These are phyloP conservation scores for Hydrozoanthus tunicans DNA, from an alignment of 64 coral and sea anemone genomes.

Conservation along the genomic window DNA sequence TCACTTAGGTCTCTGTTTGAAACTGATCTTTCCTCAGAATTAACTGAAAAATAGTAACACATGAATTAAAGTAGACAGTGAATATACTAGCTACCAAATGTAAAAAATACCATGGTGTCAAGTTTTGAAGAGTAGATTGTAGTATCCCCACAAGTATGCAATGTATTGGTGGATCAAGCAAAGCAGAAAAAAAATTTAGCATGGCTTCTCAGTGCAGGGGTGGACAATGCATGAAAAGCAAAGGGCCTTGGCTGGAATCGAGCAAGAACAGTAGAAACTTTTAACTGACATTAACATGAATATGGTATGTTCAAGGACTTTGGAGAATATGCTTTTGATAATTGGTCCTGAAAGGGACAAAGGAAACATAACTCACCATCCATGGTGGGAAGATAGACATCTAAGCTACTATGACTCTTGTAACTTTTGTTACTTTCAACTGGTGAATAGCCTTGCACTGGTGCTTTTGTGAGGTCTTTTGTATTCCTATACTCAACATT, in stretches of 20 bases:
- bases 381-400: slow-evolving; percentile 77
- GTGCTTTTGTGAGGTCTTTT: background rate
- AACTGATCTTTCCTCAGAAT: slow-evolving; percentile 41
- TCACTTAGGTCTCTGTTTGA: background rate
- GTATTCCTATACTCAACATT: background rate
- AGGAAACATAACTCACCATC: slow-evolving; percentile 32
- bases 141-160: too few species aligned
- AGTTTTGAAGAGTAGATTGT: too few species aligned
- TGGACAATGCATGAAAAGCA: too few species aligned
- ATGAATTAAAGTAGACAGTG: background rate
- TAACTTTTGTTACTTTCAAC: slow-evolving; percentile 53
- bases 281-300: too few species aligned
- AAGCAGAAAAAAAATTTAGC: too few species aligned
- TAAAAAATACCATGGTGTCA: background rate
- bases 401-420: slow-evolving; percentile 77
- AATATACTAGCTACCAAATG: background rate
- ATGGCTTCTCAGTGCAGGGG: too few species aligned
- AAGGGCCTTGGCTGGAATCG: too few species aligned
- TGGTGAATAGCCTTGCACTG: background rate
- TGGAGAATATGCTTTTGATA: too few species aligned
- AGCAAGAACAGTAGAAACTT: too few species aligned
- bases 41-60: background rate
- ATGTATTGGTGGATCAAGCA: too few species aligned
- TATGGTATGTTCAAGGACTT: too few species aligned
- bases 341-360: too few species aligned